Evolutionary conservation across 2,888 invertebrate genomes (phyloP).

Genomic region (Deilephila elpenor): DNA sequence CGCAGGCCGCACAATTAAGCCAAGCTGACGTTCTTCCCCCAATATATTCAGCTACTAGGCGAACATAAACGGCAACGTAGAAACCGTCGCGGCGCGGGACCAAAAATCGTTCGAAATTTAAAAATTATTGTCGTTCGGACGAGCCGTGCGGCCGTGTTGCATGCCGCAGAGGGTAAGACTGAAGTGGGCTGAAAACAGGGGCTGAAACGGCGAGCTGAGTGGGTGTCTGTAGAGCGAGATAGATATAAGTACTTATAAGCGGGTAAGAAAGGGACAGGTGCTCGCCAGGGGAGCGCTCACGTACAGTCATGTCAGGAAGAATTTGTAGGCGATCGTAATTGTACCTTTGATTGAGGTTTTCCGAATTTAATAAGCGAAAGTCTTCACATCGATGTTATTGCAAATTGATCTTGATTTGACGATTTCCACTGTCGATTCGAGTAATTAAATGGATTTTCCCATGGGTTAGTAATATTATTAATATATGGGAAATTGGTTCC

Average conservation of each 20-base stretch:
- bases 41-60: neutral
- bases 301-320: conserved; percentile 68
- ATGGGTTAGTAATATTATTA: neutral
- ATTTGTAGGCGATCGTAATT: conserved; percentile 76
- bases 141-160: conserved; percentile 45
- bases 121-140: conserved; percentile 15
- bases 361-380: conserved; percentile 67
- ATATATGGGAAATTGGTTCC: neutral
- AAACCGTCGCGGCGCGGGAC: conserved; percentile 28
- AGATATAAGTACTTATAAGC: conserved; percentile 34
- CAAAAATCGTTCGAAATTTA: conserved; percentile 20
- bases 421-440: neutral
- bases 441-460: neutral
- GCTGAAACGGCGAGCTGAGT: conserved; percentile 67
- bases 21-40: neutral
- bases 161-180: conserved; percentile 63
- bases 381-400: conserved; percentile 36
- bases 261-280: conserved; percentile 49
- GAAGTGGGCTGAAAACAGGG: conserved; percentile 73
- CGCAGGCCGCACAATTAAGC: neutral
- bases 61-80: conserved; percentile 14
- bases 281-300: conserved; percentile 61
- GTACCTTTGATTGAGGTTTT: conserved; percentile 71
- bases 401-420: neutral
- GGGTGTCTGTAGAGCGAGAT: conserved; percentile 69